Evolutionary conservation across 2,113 vertebrate species (phyloP).

Genomic region (Telmatochromis sp.): DNA sequence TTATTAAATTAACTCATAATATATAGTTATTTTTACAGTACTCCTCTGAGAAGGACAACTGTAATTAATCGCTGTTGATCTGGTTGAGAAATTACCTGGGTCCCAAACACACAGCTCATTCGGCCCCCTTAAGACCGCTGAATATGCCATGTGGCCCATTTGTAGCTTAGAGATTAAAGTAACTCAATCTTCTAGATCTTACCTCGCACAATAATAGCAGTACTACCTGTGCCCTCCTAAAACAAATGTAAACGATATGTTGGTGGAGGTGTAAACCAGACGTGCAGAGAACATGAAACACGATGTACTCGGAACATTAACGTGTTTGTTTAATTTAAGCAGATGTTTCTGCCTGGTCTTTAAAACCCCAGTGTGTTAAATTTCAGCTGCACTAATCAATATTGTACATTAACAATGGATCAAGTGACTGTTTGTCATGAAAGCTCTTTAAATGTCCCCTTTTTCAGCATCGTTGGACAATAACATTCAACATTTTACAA

Average conservation of each 20-base stretch:
- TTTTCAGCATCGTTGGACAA: background rate
- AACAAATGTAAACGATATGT: background rate
- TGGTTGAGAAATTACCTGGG: background rate
- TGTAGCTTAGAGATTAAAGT: background rate
- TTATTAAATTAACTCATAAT: background rate
- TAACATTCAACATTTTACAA: background rate
- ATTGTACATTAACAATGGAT: background rate
- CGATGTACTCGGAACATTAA: background rate
- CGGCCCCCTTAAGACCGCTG: background rate
- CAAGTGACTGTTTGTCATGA: background rate
- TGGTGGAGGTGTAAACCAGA: background rate
- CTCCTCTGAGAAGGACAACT: background rate
- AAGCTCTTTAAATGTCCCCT: background rate
- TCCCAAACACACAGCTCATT: background rate
- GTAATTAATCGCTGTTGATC: background rate
- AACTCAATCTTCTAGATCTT: background rate
- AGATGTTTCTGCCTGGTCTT: background rate
- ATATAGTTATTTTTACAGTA: background rate
- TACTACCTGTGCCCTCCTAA: background rate
- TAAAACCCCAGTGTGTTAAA: background rate
- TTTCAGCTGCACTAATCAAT: background rate
- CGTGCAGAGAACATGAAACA: background rate
- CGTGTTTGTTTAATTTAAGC: background rate
- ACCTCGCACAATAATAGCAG: background rate
- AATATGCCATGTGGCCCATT: background rate